A percentile compares a stretch with the other conserved stretches of the same genome.
Conservation (phyloP, 37 sponge, comb jelly and placozoan species). For the Halisarca cf. caerulea region DNA sequence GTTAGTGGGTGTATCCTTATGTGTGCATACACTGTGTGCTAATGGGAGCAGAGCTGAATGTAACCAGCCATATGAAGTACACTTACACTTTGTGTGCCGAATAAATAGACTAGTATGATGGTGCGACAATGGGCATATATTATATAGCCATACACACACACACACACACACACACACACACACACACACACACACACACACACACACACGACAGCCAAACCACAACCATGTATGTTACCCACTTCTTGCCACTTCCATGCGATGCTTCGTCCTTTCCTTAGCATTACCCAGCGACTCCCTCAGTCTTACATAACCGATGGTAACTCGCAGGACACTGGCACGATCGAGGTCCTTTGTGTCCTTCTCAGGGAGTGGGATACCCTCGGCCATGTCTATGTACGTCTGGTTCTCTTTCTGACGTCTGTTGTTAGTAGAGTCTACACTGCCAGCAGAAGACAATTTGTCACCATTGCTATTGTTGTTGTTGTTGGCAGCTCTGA, state of each 20-base stretch:
- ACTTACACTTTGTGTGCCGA: too few species aligned
- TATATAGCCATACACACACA: neutral
- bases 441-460: too few species aligned
- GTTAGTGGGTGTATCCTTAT: too few species aligned
- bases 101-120: too few species aligned
- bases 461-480: too few species aligned
- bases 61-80: too few species aligned
- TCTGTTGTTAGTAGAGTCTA: constrained; percentile 16
- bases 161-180: constrained; percentile 3
- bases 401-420: constrained; percentile 78
- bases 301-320: constrained; percentile 66
- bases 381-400: constrained; percentile 62
- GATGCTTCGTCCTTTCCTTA: too few species aligned
- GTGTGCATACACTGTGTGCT: too few species aligned
- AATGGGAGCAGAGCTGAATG: too few species aligned
- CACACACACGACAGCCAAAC: neutral
- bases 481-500: neutral
- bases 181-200: constrained; percentile 1
- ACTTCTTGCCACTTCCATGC: too few species aligned
- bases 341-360: constrained; percentile 79
- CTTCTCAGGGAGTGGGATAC: constrained; percentile 48
- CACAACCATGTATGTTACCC: too few species aligned
- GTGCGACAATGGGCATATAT: too few species aligned
- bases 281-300: constrained; percentile 44
- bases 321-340: constrained; percentile 67